These are phyloP conservation scores for Stichodactyla helianthus DNA, from an alignment of 64 coral and sea anemone species.

Conservation along the genomic window DNA sequence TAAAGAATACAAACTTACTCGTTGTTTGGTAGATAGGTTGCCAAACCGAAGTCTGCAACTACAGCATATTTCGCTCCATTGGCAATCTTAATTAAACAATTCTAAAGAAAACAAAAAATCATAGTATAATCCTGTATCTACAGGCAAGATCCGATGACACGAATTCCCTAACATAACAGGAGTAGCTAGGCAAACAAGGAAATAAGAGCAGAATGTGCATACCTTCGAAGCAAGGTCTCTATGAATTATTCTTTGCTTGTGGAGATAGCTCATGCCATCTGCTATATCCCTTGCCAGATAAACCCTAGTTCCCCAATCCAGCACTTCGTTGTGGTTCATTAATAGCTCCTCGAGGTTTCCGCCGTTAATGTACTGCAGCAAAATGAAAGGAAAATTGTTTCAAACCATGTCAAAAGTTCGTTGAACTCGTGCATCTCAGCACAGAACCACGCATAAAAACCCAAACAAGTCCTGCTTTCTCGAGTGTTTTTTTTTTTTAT, in stretches of 20 bases:
- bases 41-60: constrained; percentile 81
- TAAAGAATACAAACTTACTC: constrained; percentile 1
- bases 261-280: constrained; percentile 66
- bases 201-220: constrained; percentile 7
- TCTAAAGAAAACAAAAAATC: constrained; percentile 45
- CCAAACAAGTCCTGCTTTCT: background rate
- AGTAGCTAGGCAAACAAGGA: constrained; percentile 5
- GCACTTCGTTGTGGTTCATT: constrained; percentile 55
- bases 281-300: constrained; percentile 85
- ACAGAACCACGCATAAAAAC: background rate
- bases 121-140: background rate
- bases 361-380: constrained; percentile 76
- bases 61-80: constrained; percentile 70
- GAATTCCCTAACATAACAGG: background rate
- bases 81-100: constrained; percentile 72
- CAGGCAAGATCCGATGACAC: background rate
- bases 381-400: constrained; percentile 20
- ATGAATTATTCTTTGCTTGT: constrained; percentile 70
- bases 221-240: constrained; percentile 87
- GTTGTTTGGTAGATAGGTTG: constrained; percentile 36
- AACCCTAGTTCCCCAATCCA: constrained; percentile 65
- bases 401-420: background rate
- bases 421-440: background rate
- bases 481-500: background rate
- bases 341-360: constrained; percentile 77